Conservation (phyloP, 2,113 vertebrate genomes). For the Podarcis raffonei region DNA sequence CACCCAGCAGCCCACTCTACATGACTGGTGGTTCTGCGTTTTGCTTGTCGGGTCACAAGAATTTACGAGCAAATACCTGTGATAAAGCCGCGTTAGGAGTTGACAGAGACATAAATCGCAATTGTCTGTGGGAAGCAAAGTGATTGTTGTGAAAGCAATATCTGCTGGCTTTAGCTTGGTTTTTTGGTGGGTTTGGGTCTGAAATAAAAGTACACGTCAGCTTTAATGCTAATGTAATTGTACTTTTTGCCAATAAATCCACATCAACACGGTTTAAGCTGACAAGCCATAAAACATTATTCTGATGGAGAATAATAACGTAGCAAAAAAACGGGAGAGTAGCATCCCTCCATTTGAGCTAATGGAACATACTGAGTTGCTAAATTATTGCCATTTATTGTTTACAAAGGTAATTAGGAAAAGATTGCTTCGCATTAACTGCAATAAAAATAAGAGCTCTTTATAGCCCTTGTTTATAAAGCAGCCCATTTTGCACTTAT, state of each 20-base stretch:
- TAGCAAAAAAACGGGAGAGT: background rate
- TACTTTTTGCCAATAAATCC: slow-evolving; percentile 10
- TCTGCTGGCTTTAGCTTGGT: background rate
- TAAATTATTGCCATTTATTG: slow-evolving; percentile 68
- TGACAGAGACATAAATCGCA: background rate
- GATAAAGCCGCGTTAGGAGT: background rate
- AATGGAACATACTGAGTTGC: slow-evolving; percentile 56
- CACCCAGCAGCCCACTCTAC: background rate
- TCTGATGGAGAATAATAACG: slow-evolving; percentile 21
- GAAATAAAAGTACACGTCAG: background rate
- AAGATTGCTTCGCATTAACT: slow-evolving; percentile 66
- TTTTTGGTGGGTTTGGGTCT: background rate
- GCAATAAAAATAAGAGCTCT: slow-evolving; percentile 71
- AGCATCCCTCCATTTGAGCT: background rate
- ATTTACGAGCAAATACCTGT: background rate
- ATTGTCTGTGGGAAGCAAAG: background rate
- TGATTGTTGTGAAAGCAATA: background rate
- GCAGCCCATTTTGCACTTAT: slow-evolving; percentile 65
- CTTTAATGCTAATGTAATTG: slow-evolving; percentile 14
- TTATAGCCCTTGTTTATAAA: slow-evolving; percentile 67
- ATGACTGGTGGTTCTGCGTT: background rate
- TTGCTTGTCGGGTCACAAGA: background rate
- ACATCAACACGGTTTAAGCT: slow-evolving; percentile 10
- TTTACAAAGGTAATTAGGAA: slow-evolving; percentile 71
- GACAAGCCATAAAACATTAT: slow-evolving; percentile 14